phyloP scores from a whole-genome alignment of 64 coral and sea anemone genomes.

The Acropora tenuis region DNA sequence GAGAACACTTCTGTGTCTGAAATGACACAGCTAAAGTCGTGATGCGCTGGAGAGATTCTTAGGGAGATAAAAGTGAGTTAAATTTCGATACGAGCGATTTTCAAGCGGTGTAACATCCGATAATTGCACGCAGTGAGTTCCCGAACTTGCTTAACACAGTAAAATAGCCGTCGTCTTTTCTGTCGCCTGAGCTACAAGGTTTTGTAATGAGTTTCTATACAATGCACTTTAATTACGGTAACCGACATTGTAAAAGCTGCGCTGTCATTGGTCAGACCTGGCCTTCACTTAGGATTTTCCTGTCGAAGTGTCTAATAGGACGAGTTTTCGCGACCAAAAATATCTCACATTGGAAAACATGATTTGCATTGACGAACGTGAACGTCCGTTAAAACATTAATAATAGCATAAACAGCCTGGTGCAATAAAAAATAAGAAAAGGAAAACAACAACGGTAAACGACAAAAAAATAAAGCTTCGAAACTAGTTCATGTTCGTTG shows the following conservation, averaged over 20 bases:
- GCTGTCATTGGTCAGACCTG: constrained; percentile 34
- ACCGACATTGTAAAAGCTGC: constrained; percentile 17
- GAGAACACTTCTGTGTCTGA: not conserved
- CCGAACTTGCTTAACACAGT: constrained; percentile 44
- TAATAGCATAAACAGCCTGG: not conserved
- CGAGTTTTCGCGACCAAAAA: constrained; percentile 7
- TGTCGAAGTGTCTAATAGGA: constrained; percentile 52
- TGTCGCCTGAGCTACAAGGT: constrained; percentile 68
- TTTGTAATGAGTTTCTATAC: constrained; percentile 67
- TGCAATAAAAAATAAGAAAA: not conserved
- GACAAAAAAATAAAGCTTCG: not conserved
- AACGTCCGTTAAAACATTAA: not conserved
- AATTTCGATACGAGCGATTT: not conserved
- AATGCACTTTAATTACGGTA: constrained; percentile 62
- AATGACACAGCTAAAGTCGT: not conserved
- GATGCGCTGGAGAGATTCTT: not conserved
- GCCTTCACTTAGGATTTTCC: constrained; percentile 41
- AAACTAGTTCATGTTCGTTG: not conserved
- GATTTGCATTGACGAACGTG: not conserved
- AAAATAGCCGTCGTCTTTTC: constrained; percentile 17
- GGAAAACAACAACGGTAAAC: not conserved
- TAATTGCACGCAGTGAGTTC: not conserved
- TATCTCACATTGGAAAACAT: not conserved
- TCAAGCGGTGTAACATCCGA: not conserved
- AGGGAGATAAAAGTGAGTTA: not conserved